Evolutionary conservation across 92 coral and sea anemone genomes (phyloP).

Genomic region (Heliopora coerulea): DNA sequence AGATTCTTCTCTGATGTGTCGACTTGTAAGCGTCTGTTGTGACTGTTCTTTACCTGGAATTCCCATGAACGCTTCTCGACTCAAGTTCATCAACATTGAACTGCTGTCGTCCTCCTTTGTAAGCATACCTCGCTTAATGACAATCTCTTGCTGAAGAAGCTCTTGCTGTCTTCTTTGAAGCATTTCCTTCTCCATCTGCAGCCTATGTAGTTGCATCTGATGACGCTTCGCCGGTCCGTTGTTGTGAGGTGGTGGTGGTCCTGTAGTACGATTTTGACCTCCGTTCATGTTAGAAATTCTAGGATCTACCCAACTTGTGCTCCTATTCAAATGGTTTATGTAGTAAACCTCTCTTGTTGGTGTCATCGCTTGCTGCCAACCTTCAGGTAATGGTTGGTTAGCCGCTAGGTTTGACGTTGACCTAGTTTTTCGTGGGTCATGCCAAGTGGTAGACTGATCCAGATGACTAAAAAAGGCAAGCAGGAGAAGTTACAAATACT

Average conservation of each 20-base stretch:
- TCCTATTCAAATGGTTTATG: slow-evolving; percentile 83
- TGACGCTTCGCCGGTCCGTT: slow-evolving; percentile 42
- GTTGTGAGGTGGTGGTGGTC: slow-evolving; percentile 52
- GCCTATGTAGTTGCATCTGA: slow-evolving; percentile 74
- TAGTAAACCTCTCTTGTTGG: slow-evolving; percentile 91
- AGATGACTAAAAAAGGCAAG: slow-evolving; percentile 68
- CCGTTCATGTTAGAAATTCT: slow-evolving; percentile 64
- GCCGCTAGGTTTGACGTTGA: slow-evolving; percentile 86
- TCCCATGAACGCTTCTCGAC: slow-evolving; percentile 84
- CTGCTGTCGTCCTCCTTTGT: slow-evolving; percentile 76
- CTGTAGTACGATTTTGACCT: slow-evolving; percentile 53
- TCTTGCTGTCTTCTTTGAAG: slow-evolving; percentile 83
- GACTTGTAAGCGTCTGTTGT: slow-evolving; percentile 61
- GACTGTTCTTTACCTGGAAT: slow-evolving; percentile 61
- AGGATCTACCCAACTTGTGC: slow-evolving; percentile 97
- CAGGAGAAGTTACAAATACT: slow-evolving; percentile 2
- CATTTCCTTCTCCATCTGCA: slow-evolving; percentile 85
- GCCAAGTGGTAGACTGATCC: slow-evolving; percentile 97
- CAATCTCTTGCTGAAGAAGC: slow-evolving; percentile 83
- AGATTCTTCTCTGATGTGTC: slow-evolving; percentile 90
- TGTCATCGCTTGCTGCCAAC: slow-evolving; percentile 98
- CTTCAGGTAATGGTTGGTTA: slow-evolving; percentile 79
- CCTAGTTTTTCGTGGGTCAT: slow-evolving; percentile 94
- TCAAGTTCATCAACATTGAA: slow-evolving; percentile 80
- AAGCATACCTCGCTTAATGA: slow-evolving; percentile 83